Base-by-base conservation (phyloP, 1,140 invertebrate genomes). In the Drosophila murphyi region DNA sequence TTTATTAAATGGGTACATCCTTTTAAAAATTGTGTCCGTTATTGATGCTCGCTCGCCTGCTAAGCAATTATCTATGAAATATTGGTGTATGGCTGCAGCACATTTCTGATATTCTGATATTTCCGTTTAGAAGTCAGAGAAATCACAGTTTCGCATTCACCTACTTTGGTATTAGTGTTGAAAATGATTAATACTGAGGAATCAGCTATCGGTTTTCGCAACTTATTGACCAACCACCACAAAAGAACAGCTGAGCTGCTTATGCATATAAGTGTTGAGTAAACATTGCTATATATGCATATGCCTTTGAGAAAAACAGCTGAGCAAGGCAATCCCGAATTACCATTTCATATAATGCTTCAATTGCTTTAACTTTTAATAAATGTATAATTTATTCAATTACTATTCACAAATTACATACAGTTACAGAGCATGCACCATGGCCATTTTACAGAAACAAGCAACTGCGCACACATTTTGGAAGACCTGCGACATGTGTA, bases 391-490 rank as follows among this genome's bases (percentile, higher is more conserved):
- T 45, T 60, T 43, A 60, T 5, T 48, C 28, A 32, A 45, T 28
- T 41, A 39, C 6, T 8, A 7, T 50, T 5, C 3, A 54, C 39
- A 29, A 20, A 60, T 47, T 7, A 20, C 1, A 43, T 45, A 47
- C 28, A 45, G 52, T 3, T 57, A 43, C n/a, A 5, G 6, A 2
- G 45, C 8, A 60, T 59, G 51, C 4, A 68, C 7, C 12, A 34
- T 34, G n/a, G 29, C 3, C n/a, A 12, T 45, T 43, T 28, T 4
- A 61, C 31, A 48, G 61, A 43, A 39, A 29, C 29, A 62, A 6
- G 50, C 50, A 47, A 37, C 32, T 12, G 74, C 70, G 74, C 70
- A 73, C 70, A 73, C 70, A 59, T 69, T 77, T 62, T 39, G 29
- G 28, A 31, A 52, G 20, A 47, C 47, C 37, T 45, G 29, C 29